Conservation (phyloP, 2,113 vertebrate species). For the Circaetus gallicus region DNA sequence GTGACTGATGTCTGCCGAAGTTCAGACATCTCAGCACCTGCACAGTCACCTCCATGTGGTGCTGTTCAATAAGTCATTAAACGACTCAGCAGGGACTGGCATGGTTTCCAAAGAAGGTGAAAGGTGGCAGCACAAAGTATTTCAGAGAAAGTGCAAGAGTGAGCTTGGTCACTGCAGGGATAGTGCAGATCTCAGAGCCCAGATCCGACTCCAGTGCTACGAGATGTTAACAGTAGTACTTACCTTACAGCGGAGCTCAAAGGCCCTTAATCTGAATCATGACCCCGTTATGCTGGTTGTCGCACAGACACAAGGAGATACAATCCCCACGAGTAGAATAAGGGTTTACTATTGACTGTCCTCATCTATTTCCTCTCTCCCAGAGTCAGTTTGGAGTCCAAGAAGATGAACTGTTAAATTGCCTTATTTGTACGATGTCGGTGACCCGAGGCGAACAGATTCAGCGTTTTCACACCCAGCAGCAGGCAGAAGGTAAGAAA, state of each 20-base stretch:
- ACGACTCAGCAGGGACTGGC: not conserved
- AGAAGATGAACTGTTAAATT: constrained; percentile 73
- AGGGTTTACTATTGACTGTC: not conserved
- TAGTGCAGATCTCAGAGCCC: not conserved
- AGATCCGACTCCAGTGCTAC: not conserved
- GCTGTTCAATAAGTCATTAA: not conserved
- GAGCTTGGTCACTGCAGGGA: not conserved
- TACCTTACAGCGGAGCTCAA: not conserved
- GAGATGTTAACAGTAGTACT: not conserved
- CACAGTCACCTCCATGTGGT: not conserved
- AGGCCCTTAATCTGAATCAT: not conserved
- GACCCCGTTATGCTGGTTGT: not conserved
- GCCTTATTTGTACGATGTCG: constrained; percentile 70
- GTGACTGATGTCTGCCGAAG: not conserved
- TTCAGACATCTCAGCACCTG: not conserved
- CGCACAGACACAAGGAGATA: not conserved
- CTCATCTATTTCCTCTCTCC: not conserved
- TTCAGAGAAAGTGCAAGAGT: not conserved
- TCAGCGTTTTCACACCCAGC: constrained; percentile 73
- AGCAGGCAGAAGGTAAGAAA: constrained; percentile 76
- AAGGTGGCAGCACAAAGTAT: not conserved
- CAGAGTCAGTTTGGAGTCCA: constrained; percentile 80
- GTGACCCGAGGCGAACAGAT: constrained; percentile 76
- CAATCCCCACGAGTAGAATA: not conserved
- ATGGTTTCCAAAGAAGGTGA: not conserved